Evolutionary conservation across 2,797 vertebrate genomes (phyloP).

Genomic region (Danio jaintianensis): DNA sequence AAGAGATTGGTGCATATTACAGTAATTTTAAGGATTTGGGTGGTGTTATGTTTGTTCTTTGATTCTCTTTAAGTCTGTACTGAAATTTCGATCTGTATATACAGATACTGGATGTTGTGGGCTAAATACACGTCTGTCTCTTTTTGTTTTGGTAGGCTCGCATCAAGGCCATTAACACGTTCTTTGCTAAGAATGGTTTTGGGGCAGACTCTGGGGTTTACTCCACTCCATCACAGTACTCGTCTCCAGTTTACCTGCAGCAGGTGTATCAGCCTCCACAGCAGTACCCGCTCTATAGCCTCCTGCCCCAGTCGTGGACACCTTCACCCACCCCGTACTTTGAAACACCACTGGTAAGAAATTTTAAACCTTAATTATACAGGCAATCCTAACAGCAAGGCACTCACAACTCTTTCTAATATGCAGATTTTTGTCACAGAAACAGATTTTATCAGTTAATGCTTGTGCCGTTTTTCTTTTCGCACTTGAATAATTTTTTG

Average conservation of each 20-base stretch:
- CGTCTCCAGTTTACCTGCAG: constrained; percentile 96
- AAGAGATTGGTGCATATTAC: not conserved
- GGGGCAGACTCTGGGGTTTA: constrained; percentile 91
- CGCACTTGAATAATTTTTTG: no score
- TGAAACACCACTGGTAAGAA: constrained; percentile 96
- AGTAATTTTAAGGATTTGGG: not conserved
- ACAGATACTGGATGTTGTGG: no score
- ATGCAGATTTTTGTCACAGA: no score
- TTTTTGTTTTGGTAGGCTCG: constrained; percentile 82
- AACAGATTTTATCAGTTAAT: no score
- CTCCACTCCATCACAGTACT: constrained; percentile 91
- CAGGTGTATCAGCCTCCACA: constrained; percentile 94
- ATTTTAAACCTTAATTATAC: not conserved
- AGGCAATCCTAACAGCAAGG: no score
- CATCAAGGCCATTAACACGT: constrained; percentile 99
- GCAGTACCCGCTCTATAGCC: constrained; percentile 94
- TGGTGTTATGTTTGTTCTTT: no score
- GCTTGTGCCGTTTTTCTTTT: no score
- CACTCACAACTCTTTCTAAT: no score
- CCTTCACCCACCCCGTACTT: constrained; percentile 95
- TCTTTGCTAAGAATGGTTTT: constrained; percentile 98
- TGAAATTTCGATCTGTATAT: no score
- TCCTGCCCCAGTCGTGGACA: constrained; percentile 94
- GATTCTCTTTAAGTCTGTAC: no score
- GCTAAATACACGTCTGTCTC: not conserved